Evolutionary conservation across 2,888 invertebrate genomes (phyloP), one percentile per base, ranked within the genome.

Genomic region (Steinernema carpocapsae): DNA sequence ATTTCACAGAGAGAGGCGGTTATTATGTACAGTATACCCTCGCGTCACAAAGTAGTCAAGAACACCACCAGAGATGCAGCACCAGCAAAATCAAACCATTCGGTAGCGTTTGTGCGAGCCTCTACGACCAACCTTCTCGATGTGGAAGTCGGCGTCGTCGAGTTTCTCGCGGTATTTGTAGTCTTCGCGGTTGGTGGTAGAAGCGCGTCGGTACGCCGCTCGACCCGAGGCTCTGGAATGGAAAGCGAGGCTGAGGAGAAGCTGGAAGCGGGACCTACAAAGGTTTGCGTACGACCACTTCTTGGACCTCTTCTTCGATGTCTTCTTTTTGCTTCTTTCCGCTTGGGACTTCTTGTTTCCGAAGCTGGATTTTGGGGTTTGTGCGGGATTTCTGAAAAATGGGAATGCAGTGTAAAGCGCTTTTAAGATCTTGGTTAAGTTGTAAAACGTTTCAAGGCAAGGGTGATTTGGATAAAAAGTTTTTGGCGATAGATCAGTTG

Each of bases 121-220:
- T 56, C 56, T 56, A 56, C 56, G 24, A 56, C 56, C 46, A 51
- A 79, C 85, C 83, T 86, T 84, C 78, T 86, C 86, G 19, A 82
- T 80, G 59, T 84, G 78, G 74, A 76, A 81, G 64, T 86, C 86
- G 12, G 85, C 86, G 4, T 74, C 73, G 59, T 86, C 86, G 14
- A 86, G 75, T 42, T 78, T 74, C 37, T 80, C 78, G 26, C 84
- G 79, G 72, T 82, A 79, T n/a, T 79, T 81, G 76, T 78, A 78
- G 74, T 86, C 86, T 75, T 83, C 82, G 43, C 82, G 78, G 24
- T 84, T 86, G 12, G 86, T 86, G 43, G 83, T 82, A 1, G 84
- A 82, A 72, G 85, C 85, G n/a, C 86, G 81, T 72, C 80, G 81
- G 76, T 83, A 84, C 12, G 79, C 77, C 22, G 74, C 76, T 7